Evolutionary conservation across 2,888 invertebrate genomes (phyloP).

Genomic region (Bugula neritina): DNA sequence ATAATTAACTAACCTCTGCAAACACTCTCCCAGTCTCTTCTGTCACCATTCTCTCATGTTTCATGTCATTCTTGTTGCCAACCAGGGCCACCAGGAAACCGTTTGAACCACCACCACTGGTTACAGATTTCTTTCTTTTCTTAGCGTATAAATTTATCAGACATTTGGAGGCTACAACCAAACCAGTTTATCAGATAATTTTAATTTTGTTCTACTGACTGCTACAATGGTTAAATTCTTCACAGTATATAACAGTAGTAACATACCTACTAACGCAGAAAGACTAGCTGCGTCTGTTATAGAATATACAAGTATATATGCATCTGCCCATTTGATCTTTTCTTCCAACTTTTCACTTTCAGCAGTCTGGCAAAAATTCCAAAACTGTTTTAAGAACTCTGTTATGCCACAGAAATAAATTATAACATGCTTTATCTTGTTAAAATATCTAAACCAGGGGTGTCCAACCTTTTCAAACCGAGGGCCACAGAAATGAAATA

Average conservation of each 20-base stretch:
- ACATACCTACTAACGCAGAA: neutral
- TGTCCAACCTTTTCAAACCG: too few species aligned
- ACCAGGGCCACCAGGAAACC: slow-evolving; percentile 71
- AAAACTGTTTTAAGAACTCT: too few species aligned
- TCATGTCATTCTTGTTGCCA: slow-evolving; percentile 74
- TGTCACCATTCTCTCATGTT: slow-evolving; percentile 68
- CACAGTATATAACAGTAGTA: too few species aligned
- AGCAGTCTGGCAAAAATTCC: slow-evolving; percentile 36
- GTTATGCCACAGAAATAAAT: too few species aligned
- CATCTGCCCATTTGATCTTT: slow-evolving; percentile 81
- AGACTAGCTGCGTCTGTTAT: slow-evolving; percentile 84
- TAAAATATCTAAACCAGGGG: too few species aligned
- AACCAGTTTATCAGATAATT: too few species aligned
- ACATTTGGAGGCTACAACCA: neutral
- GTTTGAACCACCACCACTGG: neutral
- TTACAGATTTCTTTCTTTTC: slow-evolving; percentile 2
- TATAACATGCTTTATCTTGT: too few species aligned
- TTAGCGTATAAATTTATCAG: slow-evolving; percentile 19
- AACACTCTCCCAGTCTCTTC: slow-evolving; percentile 35
- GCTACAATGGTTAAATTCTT: too few species aligned
- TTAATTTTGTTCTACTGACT: too few species aligned
- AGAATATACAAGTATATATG: slow-evolving; percentile 77
- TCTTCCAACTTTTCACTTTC: slow-evolving; percentile 60
- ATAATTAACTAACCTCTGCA: too few species aligned
- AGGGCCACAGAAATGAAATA: too few species aligned